phyloP scores from a whole-genome alignment of 2,888 invertebrate species.

The Polia nebulosa region DNA sequence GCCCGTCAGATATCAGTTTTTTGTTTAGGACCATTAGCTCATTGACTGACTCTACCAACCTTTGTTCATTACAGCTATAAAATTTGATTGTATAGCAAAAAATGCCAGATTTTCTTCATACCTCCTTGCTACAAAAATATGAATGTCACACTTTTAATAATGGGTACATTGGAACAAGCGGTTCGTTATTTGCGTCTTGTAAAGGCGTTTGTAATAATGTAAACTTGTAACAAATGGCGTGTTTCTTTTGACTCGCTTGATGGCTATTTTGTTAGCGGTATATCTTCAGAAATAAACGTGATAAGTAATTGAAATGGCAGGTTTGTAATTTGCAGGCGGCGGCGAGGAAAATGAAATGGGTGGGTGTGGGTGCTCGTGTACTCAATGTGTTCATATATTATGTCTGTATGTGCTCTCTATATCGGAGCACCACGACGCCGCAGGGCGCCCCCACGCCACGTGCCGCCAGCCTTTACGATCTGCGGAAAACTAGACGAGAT shows the following conservation, averaged over 20 bases:
- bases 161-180: conserved; percentile 27
- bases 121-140: neutral
- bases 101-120: conserved; percentile 7
- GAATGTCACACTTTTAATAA: conserved; percentile 2
- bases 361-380: conserved; percentile 32
- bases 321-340: conserved; percentile 50
- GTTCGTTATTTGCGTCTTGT: conserved; percentile 41
- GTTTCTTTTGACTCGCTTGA: conserved; percentile 51
- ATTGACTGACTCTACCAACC: conserved; percentile 14
- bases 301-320: conserved; percentile 61
- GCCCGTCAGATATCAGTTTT: conserved; percentile 26
- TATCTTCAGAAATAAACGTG: conserved; percentile 53
- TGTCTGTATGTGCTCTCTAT: conserved; percentile 45
- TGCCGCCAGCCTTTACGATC: conserved; percentile 54
- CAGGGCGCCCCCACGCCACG: conserved; percentile 53
- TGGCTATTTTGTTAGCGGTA: conserved; percentile 49
- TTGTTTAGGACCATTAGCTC: conserved; percentile 27
- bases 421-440: conserved; percentile 58
- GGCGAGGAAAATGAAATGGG: conserved; percentile 35
- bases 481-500: conserved; percentile 38
- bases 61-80: neutral
- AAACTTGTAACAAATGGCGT: conserved; percentile 40
- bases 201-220: conserved; percentile 40
- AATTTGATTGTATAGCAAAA: neutral
- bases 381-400: conserved; percentile 16